These are phyloP conservation scores for Tetramorium simillimum DNA, from an alignment of 1,140 invertebrate species.

Conservation along the genomic window DNA sequence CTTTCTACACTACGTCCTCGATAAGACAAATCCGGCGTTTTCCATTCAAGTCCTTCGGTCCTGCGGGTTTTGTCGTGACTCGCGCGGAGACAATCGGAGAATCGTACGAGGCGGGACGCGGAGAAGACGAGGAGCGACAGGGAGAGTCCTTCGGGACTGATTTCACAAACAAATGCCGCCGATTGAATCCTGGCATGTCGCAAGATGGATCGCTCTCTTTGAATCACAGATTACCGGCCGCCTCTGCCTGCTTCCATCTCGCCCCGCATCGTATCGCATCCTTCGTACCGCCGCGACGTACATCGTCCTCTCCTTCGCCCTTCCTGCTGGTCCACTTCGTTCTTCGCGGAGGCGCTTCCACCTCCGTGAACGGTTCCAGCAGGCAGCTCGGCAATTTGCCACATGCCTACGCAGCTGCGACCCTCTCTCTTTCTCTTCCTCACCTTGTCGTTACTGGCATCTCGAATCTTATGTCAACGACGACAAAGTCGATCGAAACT, in stretches of 20 bases:
- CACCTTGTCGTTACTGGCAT: conserved; percentile 23
- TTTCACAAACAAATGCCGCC: conserved; percentile 85
- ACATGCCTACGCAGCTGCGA: conserved; percentile 76
- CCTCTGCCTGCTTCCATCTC: conserved; percentile 61
- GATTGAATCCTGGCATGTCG: conserved; percentile 84
- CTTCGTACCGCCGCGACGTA: conserved; percentile 12
- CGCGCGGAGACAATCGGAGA: conserved; percentile 47
- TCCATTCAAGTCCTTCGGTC: conserved; percentile 48
- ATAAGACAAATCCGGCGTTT: conserved; percentile 50
- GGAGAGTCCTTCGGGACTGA: conserved; percentile 82
- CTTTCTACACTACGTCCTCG: not conserved
- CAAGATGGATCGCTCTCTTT: conserved; percentile 85
- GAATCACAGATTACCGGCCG: conserved; percentile 83
- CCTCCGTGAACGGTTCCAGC: conserved; percentile 68
- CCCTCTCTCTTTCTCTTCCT: conserved; percentile 65
- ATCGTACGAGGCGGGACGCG: conserved; percentile 4
- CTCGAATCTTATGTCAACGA: conserved; percentile 46
- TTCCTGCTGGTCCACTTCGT: conserved; percentile 56
- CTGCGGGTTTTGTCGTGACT: conserved; percentile 44
- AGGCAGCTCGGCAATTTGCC: conserved; percentile 81
- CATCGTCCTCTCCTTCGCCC: conserved; percentile 46
- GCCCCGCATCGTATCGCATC: conserved; percentile 26
- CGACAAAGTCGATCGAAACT: conserved; percentile 27
- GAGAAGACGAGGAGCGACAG: conserved; percentile 48
- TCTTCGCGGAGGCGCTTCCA: conserved; percentile 72